These are phyloP conservation scores for Calameuta idolon DNA, from an alignment of 2,888 invertebrate species.

Conservation along the genomic window DNA sequence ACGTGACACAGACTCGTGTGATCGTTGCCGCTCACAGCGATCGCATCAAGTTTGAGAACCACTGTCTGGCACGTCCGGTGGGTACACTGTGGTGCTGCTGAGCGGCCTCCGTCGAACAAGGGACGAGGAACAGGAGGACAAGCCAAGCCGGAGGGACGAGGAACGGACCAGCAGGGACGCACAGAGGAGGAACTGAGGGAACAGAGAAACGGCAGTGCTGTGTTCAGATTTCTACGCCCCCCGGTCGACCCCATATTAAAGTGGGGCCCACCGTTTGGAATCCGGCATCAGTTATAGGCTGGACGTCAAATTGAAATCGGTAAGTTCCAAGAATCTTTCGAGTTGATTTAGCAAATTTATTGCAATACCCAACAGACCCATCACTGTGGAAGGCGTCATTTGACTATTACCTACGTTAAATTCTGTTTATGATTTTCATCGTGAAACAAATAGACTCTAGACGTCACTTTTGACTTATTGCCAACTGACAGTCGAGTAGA, in stretches of 20 bases:
- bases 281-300: neutral
- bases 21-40: constrained; percentile 30
- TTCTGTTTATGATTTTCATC: too few species aligned
- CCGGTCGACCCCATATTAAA: constrained; percentile 14
- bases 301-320: constrained; percentile 45
- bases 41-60: constrained; percentile 45
- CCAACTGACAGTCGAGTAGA: too few species aligned
- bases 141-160: constrained; percentile 14
- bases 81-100: constrained; percentile 41
- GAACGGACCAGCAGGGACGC: constrained; percentile 32
- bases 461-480: too few species aligned
- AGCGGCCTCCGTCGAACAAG: too few species aligned
- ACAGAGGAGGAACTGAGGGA: constrained; percentile 30
- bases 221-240: constrained; percentile 45
- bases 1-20: constrained; percentile 50
- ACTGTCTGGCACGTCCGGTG: constrained; percentile 55
- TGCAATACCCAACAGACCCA: neutral
- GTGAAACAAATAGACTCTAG: too few species aligned
- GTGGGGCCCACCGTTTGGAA: neutral
- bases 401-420: too few species aligned
- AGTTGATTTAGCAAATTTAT: neutral
- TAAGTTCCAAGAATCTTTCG: constrained; percentile 40
- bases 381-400: too few species aligned
- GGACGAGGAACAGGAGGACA: too few species aligned
- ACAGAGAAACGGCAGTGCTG: constrained; percentile 49